Conservation (phyloP, 2,888 invertebrate genomes). For the Colletes collaris region DNA sequence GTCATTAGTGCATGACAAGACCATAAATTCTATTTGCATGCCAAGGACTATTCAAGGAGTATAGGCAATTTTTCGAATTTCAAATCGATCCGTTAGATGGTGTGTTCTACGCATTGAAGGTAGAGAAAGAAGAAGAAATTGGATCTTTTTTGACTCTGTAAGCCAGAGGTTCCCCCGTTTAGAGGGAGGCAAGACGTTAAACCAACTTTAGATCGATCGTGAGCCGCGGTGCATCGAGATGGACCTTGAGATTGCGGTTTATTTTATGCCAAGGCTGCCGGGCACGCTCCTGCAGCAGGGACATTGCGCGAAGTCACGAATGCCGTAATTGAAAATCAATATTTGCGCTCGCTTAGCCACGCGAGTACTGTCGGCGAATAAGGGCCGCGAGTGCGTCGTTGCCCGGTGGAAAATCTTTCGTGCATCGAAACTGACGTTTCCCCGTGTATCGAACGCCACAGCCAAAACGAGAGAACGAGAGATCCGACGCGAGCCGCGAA, state of each 20-base stretch:
- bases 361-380: conserved; percentile 50
- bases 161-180: no score
- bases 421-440: conserved; percentile 35
- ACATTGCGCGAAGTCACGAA: conserved; percentile 81
- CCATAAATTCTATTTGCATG: no score
- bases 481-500: neutral
- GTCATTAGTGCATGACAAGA: no score
- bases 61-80: no score
- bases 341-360: conserved; percentile 74
- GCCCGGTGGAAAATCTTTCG: conserved; percentile 71
- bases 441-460: neutral
- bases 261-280: conserved; percentile 78
- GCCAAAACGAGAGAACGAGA: neutral
- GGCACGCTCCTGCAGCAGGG: conserved; percentile 68
- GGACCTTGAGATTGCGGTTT: conserved; percentile 78
- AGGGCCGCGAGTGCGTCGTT: conserved; percentile 43
- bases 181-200: no score
- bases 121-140: no score
- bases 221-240: conserved; percentile 70
- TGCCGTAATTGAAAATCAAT: conserved; percentile 82
- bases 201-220: conserved; percentile 53
- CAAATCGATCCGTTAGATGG: no score
- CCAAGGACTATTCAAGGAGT: no score
- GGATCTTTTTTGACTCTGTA: no score
- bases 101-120: no score